Percentiles rank a stretch among this genome's conserved stretches.
These are phyloP conservation scores for Eilema depressum DNA, from an alignment of 2,888 invertebrate species.

Conservation along the genomic window DNA sequence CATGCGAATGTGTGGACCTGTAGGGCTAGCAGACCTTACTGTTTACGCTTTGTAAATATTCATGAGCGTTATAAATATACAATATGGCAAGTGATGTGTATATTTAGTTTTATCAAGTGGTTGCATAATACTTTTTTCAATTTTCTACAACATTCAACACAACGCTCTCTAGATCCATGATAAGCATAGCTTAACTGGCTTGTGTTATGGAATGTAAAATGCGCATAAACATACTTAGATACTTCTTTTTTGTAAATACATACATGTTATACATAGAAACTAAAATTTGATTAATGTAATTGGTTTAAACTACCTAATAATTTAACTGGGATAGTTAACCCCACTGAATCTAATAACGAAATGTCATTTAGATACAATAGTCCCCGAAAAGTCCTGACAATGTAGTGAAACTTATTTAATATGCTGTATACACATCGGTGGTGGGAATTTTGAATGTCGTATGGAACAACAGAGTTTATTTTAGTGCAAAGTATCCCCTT, in stretches of 20 bases:
- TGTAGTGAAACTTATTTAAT: neutral
- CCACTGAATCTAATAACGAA: neutral
- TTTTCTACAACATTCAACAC: no score
- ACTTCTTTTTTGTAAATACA: no score
- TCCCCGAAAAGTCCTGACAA: neutral
- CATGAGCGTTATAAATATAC: constrained; percentile 40
- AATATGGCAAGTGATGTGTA: constrained; percentile 35
- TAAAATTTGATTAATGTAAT: no score
- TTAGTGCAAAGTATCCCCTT: neutral
- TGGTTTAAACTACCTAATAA: no score
- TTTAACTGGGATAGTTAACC: no score
- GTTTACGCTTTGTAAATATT: constrained; percentile 46
- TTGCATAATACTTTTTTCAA: no score
- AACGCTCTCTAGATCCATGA: no score
- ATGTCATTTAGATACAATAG: neutral
- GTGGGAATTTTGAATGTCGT: neutral
- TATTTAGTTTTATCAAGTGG: neutral
- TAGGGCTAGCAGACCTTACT: constrained; percentile 58
- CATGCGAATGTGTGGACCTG: constrained; percentile 56
- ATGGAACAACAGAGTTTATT: no score
- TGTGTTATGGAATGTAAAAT: no score
- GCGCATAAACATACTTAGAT: no score
- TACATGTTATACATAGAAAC: no score
- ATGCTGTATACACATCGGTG: neutral
- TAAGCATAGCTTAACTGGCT: no score